Base-by-base conservation (phyloP, 2,797 vertebrate species). In the Columba guinea region DNA sequence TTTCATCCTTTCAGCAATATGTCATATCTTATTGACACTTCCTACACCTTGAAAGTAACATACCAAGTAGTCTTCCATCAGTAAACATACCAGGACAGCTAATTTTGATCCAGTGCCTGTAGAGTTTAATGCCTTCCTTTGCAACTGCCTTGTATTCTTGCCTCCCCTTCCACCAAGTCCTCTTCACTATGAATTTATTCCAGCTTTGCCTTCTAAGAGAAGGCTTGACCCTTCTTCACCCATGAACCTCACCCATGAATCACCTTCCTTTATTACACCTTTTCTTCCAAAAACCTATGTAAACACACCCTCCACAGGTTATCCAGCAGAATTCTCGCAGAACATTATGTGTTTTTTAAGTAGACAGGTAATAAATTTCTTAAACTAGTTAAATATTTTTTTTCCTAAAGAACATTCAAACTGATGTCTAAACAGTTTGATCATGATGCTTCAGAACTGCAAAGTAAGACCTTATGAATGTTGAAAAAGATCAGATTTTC, bases 331-430 rank as follows among this genome's bases (percentile, higher is more conserved):
- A 30, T 12, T 4, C 16, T 53, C n/a, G 16, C 27, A 71, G 18
- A 94, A 52, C 8, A 10, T 3, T 55, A 39, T 5, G 12, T 21
- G 1, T 74, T 77, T 83, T 24, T 37, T 68, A 23, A 48, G 46
- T 3, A 60, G 7, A 64, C 13, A 67, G 44, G 19, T 28, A 71
- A 70, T 70, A 85, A 73, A 69, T 74, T 34, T 86, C 13, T 68
- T 90, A 53, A 91, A 84, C 6, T 53, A 53, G 53, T 15, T 41
- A 46, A 44, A 48, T 5, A 17, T 18, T 28, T 22, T 35, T 14
- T 46, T 4, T 13, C 22, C 7, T 1, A 37, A 77, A 62, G 30
- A 39, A 2, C 4, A 11, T 48, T 94, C 0, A 0, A 58, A 64
- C 3, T 19, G 5, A 24, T 71, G 2, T 60, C 46, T 67, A 60